Evolutionary conservation across 2,888 invertebrate genomes (phyloP), one percentile per base, ranked within the genome.

Genomic region (Drosophila quinaria): DNA sequence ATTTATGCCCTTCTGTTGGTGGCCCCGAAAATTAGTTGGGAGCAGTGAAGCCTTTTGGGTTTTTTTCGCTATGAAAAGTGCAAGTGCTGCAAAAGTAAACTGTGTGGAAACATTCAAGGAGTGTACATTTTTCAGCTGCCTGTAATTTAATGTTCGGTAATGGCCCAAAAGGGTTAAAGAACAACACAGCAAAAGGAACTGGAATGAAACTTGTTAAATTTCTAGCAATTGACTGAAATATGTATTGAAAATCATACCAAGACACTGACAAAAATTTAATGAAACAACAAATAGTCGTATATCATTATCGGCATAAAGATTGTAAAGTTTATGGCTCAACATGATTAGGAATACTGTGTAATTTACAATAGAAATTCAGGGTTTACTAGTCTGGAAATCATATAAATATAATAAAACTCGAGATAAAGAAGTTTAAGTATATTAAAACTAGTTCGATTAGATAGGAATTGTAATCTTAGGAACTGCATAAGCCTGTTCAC

Each of bases 21-120:
- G 19, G 49, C 44, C 55, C 51, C 63, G 22, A 62, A 80, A 80
- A 82, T 80, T 82, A 82, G 70, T 74, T 59, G 50, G 41, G 37
- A 39, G 52, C 33, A 51, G 10, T 22, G 19, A 22, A 60, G 70
- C 56, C 70, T 42, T 70, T 37, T 35, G 10, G 56, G 33, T n/a
- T 42, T 59, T 59, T 6, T 42, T 49, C 66, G 54, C 59, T 74
- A 56, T 73, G 70, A 83, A 84, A 84, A 78, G 72, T 84, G 89
- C 87, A 87, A 89, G 89, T 78, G 70, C 81, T 78, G 87, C 89
- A 87, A 78, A 89, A 81, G 70, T 58, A 74, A 84, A 84, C 85
- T 78, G 87, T 78, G 85, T 78, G 89, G 89, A 84, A 84, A 84
- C 87, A 84, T 81, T 89, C 85, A 78, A 84, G 85, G 68, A 89